Evolutionary conservation across 2,113 vertebrate genomes (phyloP).

Genomic region (Phocoena phocoena): DNA sequence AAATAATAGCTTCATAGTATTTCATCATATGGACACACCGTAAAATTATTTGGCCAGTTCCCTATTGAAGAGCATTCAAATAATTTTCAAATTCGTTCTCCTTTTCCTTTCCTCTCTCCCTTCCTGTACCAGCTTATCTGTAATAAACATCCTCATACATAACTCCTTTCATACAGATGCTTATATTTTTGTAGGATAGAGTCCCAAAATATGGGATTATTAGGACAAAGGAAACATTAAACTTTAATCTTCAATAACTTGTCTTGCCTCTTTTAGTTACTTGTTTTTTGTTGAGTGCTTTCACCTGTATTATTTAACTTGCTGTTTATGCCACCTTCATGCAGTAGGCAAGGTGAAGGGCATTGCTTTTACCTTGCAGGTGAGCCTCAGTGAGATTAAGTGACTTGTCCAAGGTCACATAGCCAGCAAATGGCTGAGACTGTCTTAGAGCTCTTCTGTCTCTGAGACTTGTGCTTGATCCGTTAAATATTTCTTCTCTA

Average conservation of each 20-base stretch:
- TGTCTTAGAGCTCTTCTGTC: not conserved
- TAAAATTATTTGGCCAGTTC: not conserved
- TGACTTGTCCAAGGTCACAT: not conserved
- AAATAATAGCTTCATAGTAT: not conserved
- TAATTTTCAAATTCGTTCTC: not conserved
- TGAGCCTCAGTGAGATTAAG: not conserved
- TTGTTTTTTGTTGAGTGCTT: not conserved
- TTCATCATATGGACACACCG: not conserved
- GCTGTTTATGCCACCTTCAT: not conserved
- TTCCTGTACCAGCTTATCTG: not conserved
- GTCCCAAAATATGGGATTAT: not conserved
- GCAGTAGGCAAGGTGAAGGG: not conserved
- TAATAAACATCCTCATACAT: not conserved
- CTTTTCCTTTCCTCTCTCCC: not conserved
- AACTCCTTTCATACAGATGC: not conserved
- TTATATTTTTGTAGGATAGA: not conserved
- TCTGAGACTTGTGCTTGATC: not conserved
- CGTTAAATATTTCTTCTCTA: not conserved
- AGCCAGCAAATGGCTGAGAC: not conserved
- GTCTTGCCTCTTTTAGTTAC: not conserved
- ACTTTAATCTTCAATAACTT: not conserved
- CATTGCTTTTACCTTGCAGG: not conserved
- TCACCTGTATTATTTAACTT: not conserved
- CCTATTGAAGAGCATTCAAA: not conserved
- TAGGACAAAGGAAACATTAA: not conserved